Base-by-base conservation (phyloP, 2,797 vertebrate species). In the Sylvilagus floridanus region DNA sequence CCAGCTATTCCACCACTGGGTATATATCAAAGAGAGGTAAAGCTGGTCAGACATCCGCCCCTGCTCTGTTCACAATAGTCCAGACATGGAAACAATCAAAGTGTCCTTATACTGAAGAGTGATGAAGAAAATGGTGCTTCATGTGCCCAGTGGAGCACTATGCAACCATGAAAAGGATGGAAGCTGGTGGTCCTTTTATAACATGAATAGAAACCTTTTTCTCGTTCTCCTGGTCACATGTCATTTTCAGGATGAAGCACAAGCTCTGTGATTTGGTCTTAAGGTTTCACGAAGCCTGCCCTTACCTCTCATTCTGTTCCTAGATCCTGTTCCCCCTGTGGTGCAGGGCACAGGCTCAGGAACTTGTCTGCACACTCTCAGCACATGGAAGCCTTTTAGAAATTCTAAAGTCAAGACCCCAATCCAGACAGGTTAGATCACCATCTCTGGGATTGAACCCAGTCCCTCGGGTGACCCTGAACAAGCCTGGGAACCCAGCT, bases 211-310 rank as follows among this genome's bases (percentile, higher is more conserved):
- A 11, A 66, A 76, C 35, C 10, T 35, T 57, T 57, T n/a, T 24
- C 28, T 88, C 19, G 8, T 32, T 57, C 52, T 91, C 30, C 63
- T 50, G 37, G 26, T 37, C 54, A 72, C 14, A 42, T 1, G 26
- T 68, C 81, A 50, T 62, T 86, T 78, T 96, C 78, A 76, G 54
- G 84, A 77, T 84, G 30, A 47, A 89, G 62, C 9, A 21, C 14
- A 5, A 22, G 37, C 9, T 57, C 47, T 26, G 57, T 47, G 68
- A 10, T 17, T 95, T 84, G 60, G 69, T 30, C n/a, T 72, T 37
- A 54, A 62, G 50, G 21, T 63, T 77, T 85, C 21, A 3, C 19
- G 5, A 50, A 84, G 17, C 16, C 81, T 82, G 4, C 8, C 4
- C 19, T 84, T 30, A 26, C 32, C 21, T 73, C n/a, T 72, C 6